A percentile compares a stretch with the other conserved stretches of the same genome.
These are phyloP conservation scores for Alauda arvensis DNA, from an alignment of 2,797 vertebrate genomes.

Conservation along the genomic window DNA sequence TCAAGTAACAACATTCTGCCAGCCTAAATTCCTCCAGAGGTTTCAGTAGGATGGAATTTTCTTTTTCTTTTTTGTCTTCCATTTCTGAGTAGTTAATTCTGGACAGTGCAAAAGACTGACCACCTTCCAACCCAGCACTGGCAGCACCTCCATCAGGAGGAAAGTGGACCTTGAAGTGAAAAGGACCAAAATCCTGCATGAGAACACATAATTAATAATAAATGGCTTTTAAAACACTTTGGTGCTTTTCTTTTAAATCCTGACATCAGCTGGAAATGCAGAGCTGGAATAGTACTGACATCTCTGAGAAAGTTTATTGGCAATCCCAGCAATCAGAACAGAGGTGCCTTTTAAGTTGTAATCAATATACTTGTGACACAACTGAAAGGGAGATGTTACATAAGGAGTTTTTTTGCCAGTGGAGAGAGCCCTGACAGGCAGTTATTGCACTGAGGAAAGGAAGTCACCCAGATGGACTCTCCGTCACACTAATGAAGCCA, in stretches of 20 bases:
- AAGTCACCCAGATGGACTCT: conserved; percentile 41
- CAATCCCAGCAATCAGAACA: neutral
- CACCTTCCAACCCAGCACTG: neutral
- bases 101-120: neutral
- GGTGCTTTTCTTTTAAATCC: neutral
- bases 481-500: conserved; percentile 59
- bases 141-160: neutral
- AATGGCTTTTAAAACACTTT: neutral
- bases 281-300: neutral
- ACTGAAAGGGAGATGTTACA: conserved; percentile 17
- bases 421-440: conserved; percentile 30
- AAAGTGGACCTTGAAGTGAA: neutral
- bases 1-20: neutral
- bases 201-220: neutral
- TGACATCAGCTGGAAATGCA: neutral
- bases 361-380: conserved; percentile 36
- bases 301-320: neutral
- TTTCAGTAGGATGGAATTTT: conserved; percentile 24
- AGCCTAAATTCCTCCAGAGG: conserved; percentile 29
- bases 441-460: conserved; percentile 10
- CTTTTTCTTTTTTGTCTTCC: neutral
- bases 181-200: neutral
- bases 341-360: neutral
- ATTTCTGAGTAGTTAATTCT: neutral
- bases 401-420: neutral